phyloP scores from a whole-genome alignment of 2,797 vertebrate species.

The Lacerta agilis region DNA sequence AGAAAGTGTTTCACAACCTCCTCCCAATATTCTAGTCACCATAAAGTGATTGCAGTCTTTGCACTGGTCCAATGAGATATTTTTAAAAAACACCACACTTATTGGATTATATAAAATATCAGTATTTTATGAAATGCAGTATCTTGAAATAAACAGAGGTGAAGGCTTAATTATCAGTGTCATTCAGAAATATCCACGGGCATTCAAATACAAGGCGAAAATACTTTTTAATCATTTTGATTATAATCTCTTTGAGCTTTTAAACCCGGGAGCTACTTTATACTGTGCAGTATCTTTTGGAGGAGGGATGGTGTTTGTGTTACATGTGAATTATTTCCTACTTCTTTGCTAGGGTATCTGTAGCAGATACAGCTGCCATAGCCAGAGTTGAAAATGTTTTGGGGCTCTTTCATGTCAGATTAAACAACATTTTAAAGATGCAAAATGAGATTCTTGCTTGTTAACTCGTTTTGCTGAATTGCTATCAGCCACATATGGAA shows the following conservation, averaged over 20 bases:
- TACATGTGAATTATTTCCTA: slow-evolving; percentile 21
- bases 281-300: neutral
- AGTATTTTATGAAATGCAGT: neutral
- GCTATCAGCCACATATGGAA: slow-evolving; percentile 3
- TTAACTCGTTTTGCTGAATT: slow-evolving; percentile 28
- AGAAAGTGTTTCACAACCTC: neutral
- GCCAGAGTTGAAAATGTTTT: slow-evolving; percentile 33
- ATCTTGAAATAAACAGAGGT: slow-evolving; percentile 25
- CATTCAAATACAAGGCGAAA: neutral
- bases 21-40: neutral
- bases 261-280: neutral
- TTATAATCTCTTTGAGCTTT: accelerated
- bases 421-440: slow-evolving; percentile 25
- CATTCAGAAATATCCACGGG: slow-evolving; percentile 28
- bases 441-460: slow-evolving; percentile 14
- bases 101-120: neutral
- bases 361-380: slow-evolving; percentile 24
- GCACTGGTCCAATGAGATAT: neutral
- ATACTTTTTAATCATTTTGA: neutral
- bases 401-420: neutral
- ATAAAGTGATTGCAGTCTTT: neutral
- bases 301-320: slow-evolving; percentile 39
- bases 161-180: slow-evolving; percentile 25
- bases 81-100: neutral
- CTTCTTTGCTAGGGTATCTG: slow-evolving; percentile 19